Percentiles rank a stretch among this genome's conserved stretches.
These are phyloP conservation scores for Myrmecophaga tridactyla DNA, from an alignment of 2,113 vertebrate genomes.

Conservation along the genomic window DNA sequence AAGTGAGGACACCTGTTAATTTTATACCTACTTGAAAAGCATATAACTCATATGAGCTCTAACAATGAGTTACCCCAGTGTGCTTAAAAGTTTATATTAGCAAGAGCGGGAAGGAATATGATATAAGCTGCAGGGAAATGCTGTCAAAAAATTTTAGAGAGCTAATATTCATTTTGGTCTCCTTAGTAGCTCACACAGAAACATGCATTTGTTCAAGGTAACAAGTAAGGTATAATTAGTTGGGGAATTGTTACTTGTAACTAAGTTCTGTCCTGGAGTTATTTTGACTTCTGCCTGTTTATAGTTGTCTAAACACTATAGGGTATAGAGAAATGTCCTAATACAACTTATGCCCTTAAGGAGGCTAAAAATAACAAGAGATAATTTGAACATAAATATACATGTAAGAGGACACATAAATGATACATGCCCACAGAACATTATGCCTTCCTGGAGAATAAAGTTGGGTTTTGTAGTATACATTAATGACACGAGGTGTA, in stretches of 20 bases:
- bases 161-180: not conserved
- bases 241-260: not conserved
- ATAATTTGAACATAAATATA: conserved; percentile 26
- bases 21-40: conserved; percentile 51
- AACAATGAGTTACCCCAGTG: not conserved
- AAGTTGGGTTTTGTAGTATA: not conserved
- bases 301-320: not conserved
- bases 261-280: not conserved
- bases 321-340: not conserved
- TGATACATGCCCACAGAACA: not conserved
- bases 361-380: conserved; percentile 27
- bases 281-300: not conserved
- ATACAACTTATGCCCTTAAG: not conserved
- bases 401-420: conserved; percentile 1
- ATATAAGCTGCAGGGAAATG: not conserved
- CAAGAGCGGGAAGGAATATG: not conserved
- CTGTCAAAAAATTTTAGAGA: not conserved
- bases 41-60: conserved; percentile 44
- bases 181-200: not conserved
- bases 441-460: not conserved
- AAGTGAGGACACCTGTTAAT: conserved; percentile 62
- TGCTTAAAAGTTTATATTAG: not conserved
- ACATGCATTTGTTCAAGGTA: not conserved
- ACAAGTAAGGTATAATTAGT: not conserved
- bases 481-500: not conserved